Evolutionary conservation across 1,140 invertebrate species (phyloP), one percentile per base, ranked within the genome.

Genomic region (Tetragnatha versicolor): DNA sequence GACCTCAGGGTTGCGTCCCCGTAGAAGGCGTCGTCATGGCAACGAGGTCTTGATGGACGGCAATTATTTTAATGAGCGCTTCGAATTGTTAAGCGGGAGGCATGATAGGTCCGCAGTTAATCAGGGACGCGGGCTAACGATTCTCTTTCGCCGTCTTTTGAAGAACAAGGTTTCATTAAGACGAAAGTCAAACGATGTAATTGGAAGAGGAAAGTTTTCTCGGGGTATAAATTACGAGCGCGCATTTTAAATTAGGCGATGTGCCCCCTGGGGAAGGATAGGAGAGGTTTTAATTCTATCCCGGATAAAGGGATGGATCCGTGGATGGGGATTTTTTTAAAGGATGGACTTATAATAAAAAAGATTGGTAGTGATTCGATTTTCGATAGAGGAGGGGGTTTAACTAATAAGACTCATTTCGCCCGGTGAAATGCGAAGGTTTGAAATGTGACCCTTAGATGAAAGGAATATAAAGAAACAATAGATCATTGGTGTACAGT

Each of bases 1-100:
- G n/a, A n/a, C n/a, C n/a, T n/a, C n/a, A n/a, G n/a, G n/a, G n/a
- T n/a, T 53, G 60, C 60, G 58, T 77, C 73, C 73, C 73, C 73
- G 73, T 77, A 77, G 73, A 39, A 20, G 12, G 20, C 66, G 66
- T 65, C 14, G 29, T 60, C 69, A 25, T 4, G 37, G 53, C 20
- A 22, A 51, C 49, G 20, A 51, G n/a, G 49, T 2, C 63, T 65
- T 77, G 73, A 77, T 77, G 73, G 73, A 77, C 73, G 73, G 73
- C 73, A 77, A 77, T 77, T 77, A 77, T 77, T 77, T 77, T 65
- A 77, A 75, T 75, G 60, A 77, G 73, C 73, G 73, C 73, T 77
- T 77, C 73, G 66, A 60, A 66, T 77, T 77, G 73, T 77, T 77
- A 77, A 77, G 20, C 61, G 60, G 73, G 47, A 77, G 60, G 73